These are phyloP conservation scores for Ypsolopha scabrella DNA, from an alignment of 2,888 invertebrate species.

Conservation along the genomic window DNA sequence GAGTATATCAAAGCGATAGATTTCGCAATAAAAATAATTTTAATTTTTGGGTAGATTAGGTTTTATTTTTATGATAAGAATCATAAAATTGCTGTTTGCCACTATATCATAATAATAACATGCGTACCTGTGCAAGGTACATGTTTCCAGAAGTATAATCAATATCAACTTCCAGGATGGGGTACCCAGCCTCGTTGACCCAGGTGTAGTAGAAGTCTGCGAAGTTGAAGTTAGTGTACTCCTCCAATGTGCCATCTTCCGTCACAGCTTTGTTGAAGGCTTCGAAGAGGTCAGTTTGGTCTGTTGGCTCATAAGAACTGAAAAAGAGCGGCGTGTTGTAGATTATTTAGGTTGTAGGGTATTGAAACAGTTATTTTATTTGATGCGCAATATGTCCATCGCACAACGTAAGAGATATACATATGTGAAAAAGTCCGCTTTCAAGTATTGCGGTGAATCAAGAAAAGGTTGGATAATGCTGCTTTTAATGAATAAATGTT, in stretches of 20 bases:
- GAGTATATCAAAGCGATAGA: too few species aligned
- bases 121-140: slow-evolving; percentile 43
- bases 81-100: not conserved
- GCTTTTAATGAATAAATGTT: too few species aligned
- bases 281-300: slow-evolving; percentile 58
- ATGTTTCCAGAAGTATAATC: slow-evolving; percentile 41
- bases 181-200: slow-evolving; percentile 74
- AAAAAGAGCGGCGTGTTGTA: too few species aligned
- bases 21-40: too few species aligned
- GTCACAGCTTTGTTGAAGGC: slow-evolving; percentile 48
- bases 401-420: too few species aligned
- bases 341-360: too few species aligned
- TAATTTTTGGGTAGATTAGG: not conserved
- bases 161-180: slow-evolving; percentile 62
- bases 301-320: slow-evolving; percentile 49
- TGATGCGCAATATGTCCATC: too few species aligned
- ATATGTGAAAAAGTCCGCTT: too few species aligned
- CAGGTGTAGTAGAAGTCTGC: slow-evolving; percentile 69
- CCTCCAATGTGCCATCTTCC: slow-evolving; percentile 31
- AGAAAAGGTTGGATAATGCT: too few species aligned
- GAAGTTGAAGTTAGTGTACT: slow-evolving; percentile 41
- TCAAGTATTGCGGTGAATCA: too few species aligned
- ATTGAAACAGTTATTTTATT: too few species aligned
- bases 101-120: not conserved
- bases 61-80: not conserved